Percentiles rank a stretch among this genome's conserved stretches.
phyloP scores from a whole-genome alignment of 1,140 invertebrate genomes.

The Drosophila arawakana region DNA sequence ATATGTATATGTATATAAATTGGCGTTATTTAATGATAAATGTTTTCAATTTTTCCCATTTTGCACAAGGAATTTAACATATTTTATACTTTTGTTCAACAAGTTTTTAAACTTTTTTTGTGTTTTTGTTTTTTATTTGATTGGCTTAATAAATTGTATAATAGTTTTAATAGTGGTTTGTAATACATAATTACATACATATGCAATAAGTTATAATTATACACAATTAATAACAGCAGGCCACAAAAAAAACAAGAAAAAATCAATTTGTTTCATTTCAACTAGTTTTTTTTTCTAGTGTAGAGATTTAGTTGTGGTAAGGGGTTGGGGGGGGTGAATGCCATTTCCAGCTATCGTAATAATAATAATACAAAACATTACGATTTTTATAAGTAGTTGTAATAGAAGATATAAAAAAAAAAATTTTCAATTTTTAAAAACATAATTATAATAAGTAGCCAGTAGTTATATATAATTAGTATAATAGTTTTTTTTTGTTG shows the following conservation, averaged over 20 bases:
- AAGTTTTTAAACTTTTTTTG: slow-evolving; percentile 30
- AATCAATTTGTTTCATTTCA: slow-evolving; percentile 34
- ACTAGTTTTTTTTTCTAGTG: slow-evolving; percentile 36
- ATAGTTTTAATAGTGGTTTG: slow-evolving; percentile 43
- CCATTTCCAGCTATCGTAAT: background rate
- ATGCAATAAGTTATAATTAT: slow-evolving; percentile 67
- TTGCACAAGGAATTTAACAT: slow-evolving; percentile 30
- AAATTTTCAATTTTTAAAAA: slow-evolving; percentile 14
- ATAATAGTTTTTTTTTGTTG: slow-evolving; percentile 23
- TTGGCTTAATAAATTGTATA: slow-evolving; percentile 53
- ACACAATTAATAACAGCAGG: slow-evolving; percentile 61
- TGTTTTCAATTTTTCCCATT: slow-evolving; percentile 4
- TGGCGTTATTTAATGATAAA: slow-evolving; percentile 6
- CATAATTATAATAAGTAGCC: slow-evolving; percentile 33
- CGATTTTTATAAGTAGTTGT: slow-evolving; percentile 16
- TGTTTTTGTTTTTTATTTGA: slow-evolving; percentile 51
- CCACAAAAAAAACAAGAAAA: slow-evolving; percentile 39
- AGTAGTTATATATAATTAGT: slow-evolving; percentile 24
- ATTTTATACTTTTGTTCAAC: slow-evolving; percentile 55
- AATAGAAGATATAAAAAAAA: slow-evolving; percentile 19
- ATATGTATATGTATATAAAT: slow-evolving; percentile 19
- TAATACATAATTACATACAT: slow-evolving; percentile 37
- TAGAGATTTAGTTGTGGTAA: slow-evolving; percentile 51
- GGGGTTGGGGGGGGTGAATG: background rate
- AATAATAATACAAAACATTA: slow-evolving; percentile 27